Evolutionary conservation across 2,113 vertebrate genomes (phyloP).

Genomic region (Motacilla alba): DNA sequence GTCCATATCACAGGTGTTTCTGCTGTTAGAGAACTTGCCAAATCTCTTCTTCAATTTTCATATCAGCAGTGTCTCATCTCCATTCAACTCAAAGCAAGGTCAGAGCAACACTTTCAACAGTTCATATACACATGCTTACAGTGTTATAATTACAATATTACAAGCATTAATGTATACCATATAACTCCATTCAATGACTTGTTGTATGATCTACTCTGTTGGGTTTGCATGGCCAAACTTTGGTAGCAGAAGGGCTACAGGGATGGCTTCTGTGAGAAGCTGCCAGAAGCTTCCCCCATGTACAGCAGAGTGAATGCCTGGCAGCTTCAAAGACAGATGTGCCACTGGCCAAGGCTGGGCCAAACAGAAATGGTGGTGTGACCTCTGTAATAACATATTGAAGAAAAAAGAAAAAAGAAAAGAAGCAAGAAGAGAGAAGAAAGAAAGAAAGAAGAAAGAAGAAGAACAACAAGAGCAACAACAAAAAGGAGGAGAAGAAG

Average conservation of each 20-base stretch:
- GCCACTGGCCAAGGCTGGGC: background rate
- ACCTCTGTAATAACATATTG: too few relatives aligned
- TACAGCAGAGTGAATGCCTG: background rate
- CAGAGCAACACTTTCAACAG: background rate
- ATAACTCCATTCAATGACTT: background rate
- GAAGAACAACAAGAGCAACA: background rate
- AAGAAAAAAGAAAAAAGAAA: too few relatives aligned
- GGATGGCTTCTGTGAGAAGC: background rate
- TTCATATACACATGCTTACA: background rate
- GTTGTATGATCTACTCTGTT: background rate
- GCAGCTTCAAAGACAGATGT: background rate
- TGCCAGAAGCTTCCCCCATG: background rate
- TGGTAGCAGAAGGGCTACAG: rapidly evolving
- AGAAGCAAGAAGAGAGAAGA: too few relatives aligned
- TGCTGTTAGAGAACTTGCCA: background rate
- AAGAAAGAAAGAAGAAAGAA: too few relatives aligned
- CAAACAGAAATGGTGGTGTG: background rate
- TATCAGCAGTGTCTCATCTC: background rate
- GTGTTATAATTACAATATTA: too few relatives aligned
- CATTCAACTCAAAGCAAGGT: background rate
- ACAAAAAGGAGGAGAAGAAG: too few relatives aligned
- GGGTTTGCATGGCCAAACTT: background rate
- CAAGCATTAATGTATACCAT: background rate
- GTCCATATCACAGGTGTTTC: background rate
- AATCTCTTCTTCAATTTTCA: background rate